Evolutionary conservation across 1,140 invertebrate genomes (phyloP).

Genomic region (Oncopodura yosiiana): DNA sequence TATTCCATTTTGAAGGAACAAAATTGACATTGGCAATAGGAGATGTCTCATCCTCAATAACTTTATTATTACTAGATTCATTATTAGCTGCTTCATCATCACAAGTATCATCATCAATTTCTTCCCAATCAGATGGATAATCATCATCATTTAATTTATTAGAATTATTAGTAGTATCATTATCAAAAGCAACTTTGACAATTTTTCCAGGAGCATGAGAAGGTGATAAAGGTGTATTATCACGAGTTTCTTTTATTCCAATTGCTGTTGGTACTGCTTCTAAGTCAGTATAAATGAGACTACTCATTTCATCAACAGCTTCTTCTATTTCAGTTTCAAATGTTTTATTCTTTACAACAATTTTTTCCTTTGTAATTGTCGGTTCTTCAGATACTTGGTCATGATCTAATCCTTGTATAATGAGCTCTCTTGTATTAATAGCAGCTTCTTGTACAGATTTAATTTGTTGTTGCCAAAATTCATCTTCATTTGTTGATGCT

Average conservation of each 20-base stretch:
- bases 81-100: conserved; percentile 11
- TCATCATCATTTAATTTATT: conserved; percentile 47
- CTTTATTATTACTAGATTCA: background rate
- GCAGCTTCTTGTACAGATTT: conserved; percentile 18
- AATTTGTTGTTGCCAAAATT: conserved; percentile 26
- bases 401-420: conserved; percentile 2
- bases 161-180: background rate
- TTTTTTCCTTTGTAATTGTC: conserved; percentile 4
- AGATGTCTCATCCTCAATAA: too few species aligned
- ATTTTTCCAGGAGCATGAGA: background rate
- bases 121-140: conserved; percentile 46
- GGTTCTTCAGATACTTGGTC: too few species aligned
- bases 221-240: background rate
- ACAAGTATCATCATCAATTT: conserved; percentile 36
- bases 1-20: conserved; percentile 34
- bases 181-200: background rate
- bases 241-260: conserved; percentile 20
- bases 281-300: conserved; percentile 25
- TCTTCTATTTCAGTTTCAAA: conserved; percentile 38
- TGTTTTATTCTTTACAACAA: background rate
- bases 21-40: too few species aligned
- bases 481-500: conserved; percentile 7
- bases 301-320: conserved; percentile 36
- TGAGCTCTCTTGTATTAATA: conserved; percentile 9
- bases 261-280: conserved; percentile 10